Conservation (phyloP, 1,140 invertebrate genomes). For the Eufriesea mexicana region DNA sequence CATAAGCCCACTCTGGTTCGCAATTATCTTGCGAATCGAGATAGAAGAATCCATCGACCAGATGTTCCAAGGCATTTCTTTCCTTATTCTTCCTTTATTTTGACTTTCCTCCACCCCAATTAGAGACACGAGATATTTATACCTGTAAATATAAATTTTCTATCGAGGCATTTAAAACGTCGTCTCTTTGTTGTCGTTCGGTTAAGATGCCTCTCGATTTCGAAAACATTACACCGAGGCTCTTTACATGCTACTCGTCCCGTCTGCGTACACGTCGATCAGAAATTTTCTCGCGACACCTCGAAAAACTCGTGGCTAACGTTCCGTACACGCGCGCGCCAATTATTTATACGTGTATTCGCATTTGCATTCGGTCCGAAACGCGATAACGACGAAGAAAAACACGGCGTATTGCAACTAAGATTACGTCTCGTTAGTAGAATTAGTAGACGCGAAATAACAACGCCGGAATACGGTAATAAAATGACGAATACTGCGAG, state of each 20-base stretch:
- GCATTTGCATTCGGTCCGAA: not conserved
- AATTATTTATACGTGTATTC: not conserved
- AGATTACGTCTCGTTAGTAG: constrained; percentile 26
- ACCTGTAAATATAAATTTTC: not conserved
- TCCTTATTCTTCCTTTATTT: too few species aligned
- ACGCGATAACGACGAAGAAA: constrained; percentile 1
- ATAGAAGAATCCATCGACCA: not conserved
- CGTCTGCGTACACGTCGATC: constrained; percentile 7
- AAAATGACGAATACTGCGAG: constrained; percentile 26
- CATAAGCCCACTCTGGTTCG: not conserved
- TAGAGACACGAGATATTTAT: not conserved
- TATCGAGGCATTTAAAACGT: not conserved
- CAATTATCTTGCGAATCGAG: not conserved
- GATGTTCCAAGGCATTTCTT: too few species aligned
- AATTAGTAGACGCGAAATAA: constrained; percentile 38
- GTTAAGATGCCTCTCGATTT: constrained; percentile 15
- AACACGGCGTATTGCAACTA: not conserved
- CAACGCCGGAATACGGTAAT: constrained; percentile 17
- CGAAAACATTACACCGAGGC: constrained; percentile 27
- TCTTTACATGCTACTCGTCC: not conserved
- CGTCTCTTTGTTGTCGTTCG: not conserved
- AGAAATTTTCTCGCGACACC: constrained; percentile 6
- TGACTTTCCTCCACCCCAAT: too few species aligned
- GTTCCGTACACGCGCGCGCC: too few species aligned
- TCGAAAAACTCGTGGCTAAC: not conserved